Evolutionary conservation across 2,888 invertebrate species (phyloP).

Genomic region (Sinhomidia bicolor): DNA sequence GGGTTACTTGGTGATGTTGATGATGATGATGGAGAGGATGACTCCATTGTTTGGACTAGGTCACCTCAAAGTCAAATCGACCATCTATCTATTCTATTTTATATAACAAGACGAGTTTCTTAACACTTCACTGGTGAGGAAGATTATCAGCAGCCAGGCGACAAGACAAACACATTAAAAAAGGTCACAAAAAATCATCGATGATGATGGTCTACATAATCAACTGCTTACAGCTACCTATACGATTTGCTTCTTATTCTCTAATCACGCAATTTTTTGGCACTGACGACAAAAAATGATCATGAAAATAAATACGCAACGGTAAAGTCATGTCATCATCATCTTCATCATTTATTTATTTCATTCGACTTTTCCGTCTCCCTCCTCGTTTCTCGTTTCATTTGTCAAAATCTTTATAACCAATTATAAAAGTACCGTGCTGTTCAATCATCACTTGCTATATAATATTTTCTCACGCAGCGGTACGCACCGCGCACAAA

Average conservation of each 20-base stretch:
- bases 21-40: conserved; percentile 4
- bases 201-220: not conserved
- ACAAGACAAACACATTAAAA: conserved; percentile 1
- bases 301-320: conserved; percentile 8
- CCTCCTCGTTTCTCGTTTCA: not conserved
- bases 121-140: not conserved
- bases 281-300: not conserved
- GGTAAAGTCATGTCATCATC: conserved; percentile 25
- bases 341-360: not conserved
- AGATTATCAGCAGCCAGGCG: not conserved
- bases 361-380: not conserved
- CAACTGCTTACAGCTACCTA: not conserved
- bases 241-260: not conserved
- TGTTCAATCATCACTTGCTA: not conserved
- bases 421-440: conserved; percentile 9
- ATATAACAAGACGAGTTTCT: not conserved
- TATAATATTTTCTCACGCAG: conserved; percentile 20
- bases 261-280: not conserved
- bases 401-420: conserved; percentile 18
- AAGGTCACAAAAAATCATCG: conserved; percentile 11
- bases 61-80: conserved; percentile 33
- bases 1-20: conserved; percentile 17
- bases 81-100: not conserved
- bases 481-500: not conserved
- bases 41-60: conserved; percentile 36